phyloP scores from a whole-genome alignment of 53 echinoderm and acorn worm species.

The Echinometra lucunter region DNA sequence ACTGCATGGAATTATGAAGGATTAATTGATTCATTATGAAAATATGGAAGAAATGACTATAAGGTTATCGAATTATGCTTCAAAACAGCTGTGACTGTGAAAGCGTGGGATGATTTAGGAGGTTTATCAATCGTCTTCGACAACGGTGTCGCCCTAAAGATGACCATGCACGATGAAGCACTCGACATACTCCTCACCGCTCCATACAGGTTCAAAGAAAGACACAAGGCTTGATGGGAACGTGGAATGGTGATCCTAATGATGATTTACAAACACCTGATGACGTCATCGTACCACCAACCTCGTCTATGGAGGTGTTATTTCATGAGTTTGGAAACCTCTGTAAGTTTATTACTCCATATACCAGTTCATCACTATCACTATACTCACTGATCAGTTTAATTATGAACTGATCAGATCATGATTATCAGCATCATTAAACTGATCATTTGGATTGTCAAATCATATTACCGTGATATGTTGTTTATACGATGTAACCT shows the following conservation, averaged over 20 bases:
- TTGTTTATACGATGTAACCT: too few relatives aligned
- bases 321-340: slow-evolving; percentile 50
- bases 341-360: slow-evolving; percentile 25
- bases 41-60: too few relatives aligned
- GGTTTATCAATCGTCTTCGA: slow-evolving; percentile 73
- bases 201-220: slow-evolving; percentile 56
- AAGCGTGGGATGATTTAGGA: neutral
- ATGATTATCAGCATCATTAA: too few relatives aligned
- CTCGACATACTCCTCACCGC: slow-evolving; percentile 71
- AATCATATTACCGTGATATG: too few relatives aligned
- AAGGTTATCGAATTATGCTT: neutral
- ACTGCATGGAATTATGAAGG: too few relatives aligned
- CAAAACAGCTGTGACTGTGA: slow-evolving; percentile 42
- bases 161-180: slow-evolving; percentile 64
- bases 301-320: slow-evolving; percentile 37
- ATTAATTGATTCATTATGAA: too few relatives aligned
- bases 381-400: neutral
- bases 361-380: neutral
- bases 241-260: slow-evolving; percentile 76
- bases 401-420: neutral
- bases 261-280: slow-evolving; percentile 81
- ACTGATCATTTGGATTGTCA: too few relatives aligned
- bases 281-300: slow-evolving; percentile 2
- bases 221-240: slow-evolving; percentile 79
- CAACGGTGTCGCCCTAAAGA: slow-evolving; percentile 71